Conservation (phyloP, 2,888 invertebrate genomes). For the Trachelus iudaicus region DNA sequence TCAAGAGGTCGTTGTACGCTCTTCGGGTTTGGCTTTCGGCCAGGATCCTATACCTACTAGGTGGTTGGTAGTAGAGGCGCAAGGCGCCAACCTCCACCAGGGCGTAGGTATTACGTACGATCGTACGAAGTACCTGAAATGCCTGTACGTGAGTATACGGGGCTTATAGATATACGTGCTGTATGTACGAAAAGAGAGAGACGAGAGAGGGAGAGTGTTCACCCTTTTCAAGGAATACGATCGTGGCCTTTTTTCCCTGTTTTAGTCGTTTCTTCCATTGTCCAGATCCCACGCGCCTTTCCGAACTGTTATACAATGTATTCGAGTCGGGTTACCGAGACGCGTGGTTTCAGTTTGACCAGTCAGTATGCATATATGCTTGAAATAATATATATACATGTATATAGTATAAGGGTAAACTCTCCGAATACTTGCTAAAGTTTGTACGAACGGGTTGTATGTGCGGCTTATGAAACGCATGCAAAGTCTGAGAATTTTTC, state of each 20-base stretch:
- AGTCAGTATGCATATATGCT: neutral
- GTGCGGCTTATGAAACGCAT: neutral
- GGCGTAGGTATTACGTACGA: neutral
- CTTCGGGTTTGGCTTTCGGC: neutral
- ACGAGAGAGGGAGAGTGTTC: slow-evolving; percentile 2
- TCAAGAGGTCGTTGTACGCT: slow-evolving; percentile 32
- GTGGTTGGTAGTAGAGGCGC: neutral
- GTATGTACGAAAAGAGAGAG: slow-evolving; percentile 26
- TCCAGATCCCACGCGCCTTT: neutral
- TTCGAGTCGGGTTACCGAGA: neutral
- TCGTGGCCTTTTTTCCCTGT: neutral
- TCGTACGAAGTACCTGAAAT: neutral
- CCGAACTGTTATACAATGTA: neutral
- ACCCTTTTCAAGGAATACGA: neutral
- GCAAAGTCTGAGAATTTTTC: neutral
- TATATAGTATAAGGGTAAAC: neutral
- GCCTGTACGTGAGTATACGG: neutral
- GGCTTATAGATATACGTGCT: neutral
- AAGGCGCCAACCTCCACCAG: neutral
- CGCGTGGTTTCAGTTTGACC: neutral
- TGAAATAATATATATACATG: neutral
- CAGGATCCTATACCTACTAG: neutral
- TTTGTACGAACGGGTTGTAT: neutral
- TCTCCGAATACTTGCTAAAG: neutral
- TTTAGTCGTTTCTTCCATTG: neutral